Evolutionary conservation across 1,140 invertebrate genomes (phyloP), one percentile per base, ranked within the genome.

Genomic region (Trichonephila clavipes): DNA sequence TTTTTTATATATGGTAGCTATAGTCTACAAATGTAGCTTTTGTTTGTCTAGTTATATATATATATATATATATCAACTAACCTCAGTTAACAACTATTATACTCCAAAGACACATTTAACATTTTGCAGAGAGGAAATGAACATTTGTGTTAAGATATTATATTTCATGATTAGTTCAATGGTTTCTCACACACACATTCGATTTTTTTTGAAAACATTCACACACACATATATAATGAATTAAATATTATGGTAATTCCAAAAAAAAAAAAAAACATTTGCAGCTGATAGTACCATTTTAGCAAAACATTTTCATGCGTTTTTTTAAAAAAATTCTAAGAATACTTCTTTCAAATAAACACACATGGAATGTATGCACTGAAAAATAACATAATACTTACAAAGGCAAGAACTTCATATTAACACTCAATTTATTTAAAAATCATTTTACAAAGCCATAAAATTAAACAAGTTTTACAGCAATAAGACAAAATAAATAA

Each of bases 41-140:
- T 51, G 81, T 66, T 88, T 51, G 81, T 81, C 89, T 90, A 90
- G 24, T 69, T 58, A 61, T 90, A 81, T 69, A 89, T 51, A 51
- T 90, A 81, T 69, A 89, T 51, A 51, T 51, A 40, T 51, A 51
- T 90, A 90, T 81, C 16, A 81, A 82, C 89, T 90, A 90, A 61
- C 89, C 28, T 90, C 77, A 82, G 21, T 81, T 90, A 90, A 90
- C 88, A 24, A 90, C 89, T 90, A 90, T 89, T 72, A 72, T 90
- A 90, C 59, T 90, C 58, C 24, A 90, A 90, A 34, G 77, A 90
- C 59, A 82, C 69, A 81, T 58, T 90, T 61, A 58, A 90, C 69
- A 44, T 77, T 82, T 90, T 90, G 44, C 89, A 90, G 89, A 82
- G 69, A 88, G 69, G 44, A 82, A 90, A 61, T 81, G 69, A 90